A percentile compares a stretch with the other conserved stretches of the same genome.
Conservation (phyloP, 2,888 invertebrate genomes). For the Hirtodrosophila duncani region DNA sequence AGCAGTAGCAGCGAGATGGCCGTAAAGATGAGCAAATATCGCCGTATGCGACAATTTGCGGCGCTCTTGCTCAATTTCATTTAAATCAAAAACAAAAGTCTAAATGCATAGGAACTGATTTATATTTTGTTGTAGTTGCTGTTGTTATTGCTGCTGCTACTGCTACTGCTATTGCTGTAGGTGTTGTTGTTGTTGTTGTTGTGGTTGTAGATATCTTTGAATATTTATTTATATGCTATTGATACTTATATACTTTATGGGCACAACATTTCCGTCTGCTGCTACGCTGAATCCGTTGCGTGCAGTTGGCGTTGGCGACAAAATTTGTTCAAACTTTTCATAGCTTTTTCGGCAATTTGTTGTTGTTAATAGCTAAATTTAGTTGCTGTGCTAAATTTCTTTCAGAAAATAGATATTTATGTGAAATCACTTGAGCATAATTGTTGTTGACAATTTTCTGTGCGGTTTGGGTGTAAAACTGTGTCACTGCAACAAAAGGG, state of each 20-base stretch:
- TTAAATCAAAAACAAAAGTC: conserved; percentile 62
- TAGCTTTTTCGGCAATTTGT: conserved; percentile 27
- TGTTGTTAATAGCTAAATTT: conserved; percentile 41
- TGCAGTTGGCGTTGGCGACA: conserved; percentile 65
- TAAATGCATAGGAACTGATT: conserved; percentile 64
- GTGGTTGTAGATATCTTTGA: conserved; percentile 18
- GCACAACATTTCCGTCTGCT: conserved; percentile 36
- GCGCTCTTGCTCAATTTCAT: conserved; percentile 77
- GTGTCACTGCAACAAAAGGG: neutral
- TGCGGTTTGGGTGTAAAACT: too few species aligned
- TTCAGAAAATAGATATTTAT: conserved; percentile 20
- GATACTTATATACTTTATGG: conserved; percentile 24
- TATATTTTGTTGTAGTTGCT: conserved; percentile 16
- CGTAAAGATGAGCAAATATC: conserved; percentile 78
- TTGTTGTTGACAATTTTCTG: conserved; percentile 5
- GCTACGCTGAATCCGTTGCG: conserved; percentile 41
- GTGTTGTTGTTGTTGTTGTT: neutral
- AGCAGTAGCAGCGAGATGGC: conserved; percentile 77
- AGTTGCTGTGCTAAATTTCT: conserved; percentile 49
- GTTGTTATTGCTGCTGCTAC: conserved; percentile 10
- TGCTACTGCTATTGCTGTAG: conserved; percentile 6
- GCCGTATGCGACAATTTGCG: conserved; percentile 78
- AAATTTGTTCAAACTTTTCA: conserved; percentile 53
- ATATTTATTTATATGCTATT: conserved; percentile 34
- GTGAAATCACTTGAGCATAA: conserved; percentile 22